Conservation (phyloP, 2,888 invertebrate species). For the Galerucella pusilla region DNA sequence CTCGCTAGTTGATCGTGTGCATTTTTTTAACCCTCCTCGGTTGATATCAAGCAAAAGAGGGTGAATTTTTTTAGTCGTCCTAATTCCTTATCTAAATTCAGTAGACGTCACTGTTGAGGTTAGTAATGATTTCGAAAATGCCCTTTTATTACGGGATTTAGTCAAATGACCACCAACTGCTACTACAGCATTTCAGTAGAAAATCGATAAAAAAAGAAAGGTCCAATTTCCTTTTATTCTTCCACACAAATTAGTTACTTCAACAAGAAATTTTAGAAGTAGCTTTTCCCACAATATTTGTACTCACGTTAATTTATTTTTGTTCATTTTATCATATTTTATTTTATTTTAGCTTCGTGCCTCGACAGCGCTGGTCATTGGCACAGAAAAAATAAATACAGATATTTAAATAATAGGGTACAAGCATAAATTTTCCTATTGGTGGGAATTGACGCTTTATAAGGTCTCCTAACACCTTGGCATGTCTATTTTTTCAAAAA, state of each 20-base stretch:
- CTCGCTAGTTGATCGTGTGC: constrained; percentile 16
- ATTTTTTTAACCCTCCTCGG: constrained; percentile 33
- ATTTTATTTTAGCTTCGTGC: no score
- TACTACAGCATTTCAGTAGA: constrained; percentile 14
- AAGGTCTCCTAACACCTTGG: no score
- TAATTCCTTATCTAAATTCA: constrained; percentile 48
- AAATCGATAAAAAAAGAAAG: constrained; percentile 23
- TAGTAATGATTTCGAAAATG: constrained; percentile 46
- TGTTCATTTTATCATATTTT: no score
- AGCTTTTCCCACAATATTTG: no score
- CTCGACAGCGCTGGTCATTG: no score
- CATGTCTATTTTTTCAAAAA: no score
- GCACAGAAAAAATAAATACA: no score
- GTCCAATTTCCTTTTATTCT: neutral
- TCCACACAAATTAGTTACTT: neutral
- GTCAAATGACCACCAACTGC: constrained; percentile 44
- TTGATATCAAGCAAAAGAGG: constrained; percentile 23
- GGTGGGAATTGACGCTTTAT: no score
- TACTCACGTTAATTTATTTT: no score
- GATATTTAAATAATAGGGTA: no score
- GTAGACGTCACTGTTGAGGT: constrained; percentile 41
- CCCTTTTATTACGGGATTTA: constrained; percentile 46
- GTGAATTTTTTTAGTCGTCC: constrained; percentile 39
- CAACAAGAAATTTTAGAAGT: neutral
- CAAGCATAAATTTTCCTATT: no score